Evolutionary conservation across 2,113 vertebrate genomes (phyloP).

Genomic region (Chunga burmeisteri): DNA sequence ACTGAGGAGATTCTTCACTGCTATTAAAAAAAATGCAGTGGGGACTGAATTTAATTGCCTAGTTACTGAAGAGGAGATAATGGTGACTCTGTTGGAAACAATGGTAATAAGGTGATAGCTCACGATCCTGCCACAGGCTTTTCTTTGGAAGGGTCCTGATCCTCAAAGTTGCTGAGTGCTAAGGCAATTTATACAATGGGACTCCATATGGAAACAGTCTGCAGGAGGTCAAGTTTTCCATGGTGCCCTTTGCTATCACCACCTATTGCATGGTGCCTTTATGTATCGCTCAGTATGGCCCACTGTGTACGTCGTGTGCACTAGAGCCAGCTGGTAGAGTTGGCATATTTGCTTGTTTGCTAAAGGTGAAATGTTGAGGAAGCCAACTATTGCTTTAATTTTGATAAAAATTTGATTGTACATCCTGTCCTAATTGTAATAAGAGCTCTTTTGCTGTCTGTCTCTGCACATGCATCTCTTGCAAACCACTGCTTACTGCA

Average conservation of each 20-base stretch:
- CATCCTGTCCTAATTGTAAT: neutral
- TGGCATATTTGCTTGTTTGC: neutral
- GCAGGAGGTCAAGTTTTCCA: neutral
- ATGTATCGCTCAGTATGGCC: neutral
- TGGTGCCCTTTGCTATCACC: neutral
- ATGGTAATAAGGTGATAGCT: neutral
- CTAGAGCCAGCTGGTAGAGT: neutral
- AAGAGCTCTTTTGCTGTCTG: neutral
- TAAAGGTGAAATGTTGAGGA: neutral
- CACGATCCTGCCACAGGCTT: neutral
- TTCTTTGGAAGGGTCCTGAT: neutral
- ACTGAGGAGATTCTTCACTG: neutral
- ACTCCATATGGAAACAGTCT: neutral
- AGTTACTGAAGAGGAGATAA: neutral
- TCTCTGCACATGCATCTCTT: neutral
- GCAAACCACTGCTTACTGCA: neutral
- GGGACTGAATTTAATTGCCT: neutral
- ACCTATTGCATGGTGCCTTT: neutral
- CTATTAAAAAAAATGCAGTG: neutral
- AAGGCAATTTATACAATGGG: neutral
- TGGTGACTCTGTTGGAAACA: neutral
- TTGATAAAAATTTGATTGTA: neutral
- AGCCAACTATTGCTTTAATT: neutral
- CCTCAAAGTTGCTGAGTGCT: neutral
- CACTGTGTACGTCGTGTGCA: neutral